phyloP scores from a whole-genome alignment of 2,888 invertebrate genomes.

The Drosophila ezoana region DNA sequence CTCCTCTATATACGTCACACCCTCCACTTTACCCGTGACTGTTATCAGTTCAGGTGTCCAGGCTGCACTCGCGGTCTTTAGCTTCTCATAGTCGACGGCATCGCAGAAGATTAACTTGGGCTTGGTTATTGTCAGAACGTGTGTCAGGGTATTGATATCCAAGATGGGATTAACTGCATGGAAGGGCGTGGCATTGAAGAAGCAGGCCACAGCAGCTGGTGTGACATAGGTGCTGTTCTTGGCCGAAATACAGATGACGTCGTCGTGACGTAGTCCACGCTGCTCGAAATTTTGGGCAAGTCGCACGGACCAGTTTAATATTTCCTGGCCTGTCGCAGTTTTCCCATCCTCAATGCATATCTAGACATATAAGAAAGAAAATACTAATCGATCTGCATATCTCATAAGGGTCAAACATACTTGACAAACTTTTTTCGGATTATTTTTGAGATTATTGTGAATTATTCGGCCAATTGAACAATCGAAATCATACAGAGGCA shows the following conservation, averaged over 20 bases:
- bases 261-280: slow-evolving; percentile 50
- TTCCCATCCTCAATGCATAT: slow-evolving; percentile 29
- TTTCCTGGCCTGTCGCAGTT: slow-evolving; percentile 11
- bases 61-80: slow-evolving; percentile 35
- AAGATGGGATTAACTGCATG: slow-evolving; percentile 58
- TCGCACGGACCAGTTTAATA: slow-evolving; percentile 41
- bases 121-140: slow-evolving; percentile 49
- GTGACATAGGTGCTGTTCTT: slow-evolving; percentile 53
- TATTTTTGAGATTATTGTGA: slow-evolving; percentile 13
- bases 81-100: slow-evolving; percentile 33
- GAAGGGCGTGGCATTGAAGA: slow-evolving; percentile 39
- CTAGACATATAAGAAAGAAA: neutral
- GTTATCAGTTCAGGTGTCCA: slow-evolving; percentile 37
- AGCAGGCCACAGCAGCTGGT: slow-evolving; percentile 48
- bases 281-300: slow-evolving; percentile 47
- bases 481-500: slow-evolving; percentile 17
- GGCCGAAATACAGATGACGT: slow-evolving; percentile 64
- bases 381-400: neutral
- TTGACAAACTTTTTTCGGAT: slow-evolving; percentile 38
- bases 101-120: slow-evolving; percentile 66
- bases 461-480: slow-evolving; percentile 40
- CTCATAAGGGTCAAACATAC: neutral
- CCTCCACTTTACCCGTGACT: slow-evolving; percentile 23
- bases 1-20: slow-evolving; percentile 32
- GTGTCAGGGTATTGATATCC: slow-evolving; percentile 29